Conservation (phyloP, 2,113 vertebrate genomes). For the Heterocephalus glaber region DNA sequence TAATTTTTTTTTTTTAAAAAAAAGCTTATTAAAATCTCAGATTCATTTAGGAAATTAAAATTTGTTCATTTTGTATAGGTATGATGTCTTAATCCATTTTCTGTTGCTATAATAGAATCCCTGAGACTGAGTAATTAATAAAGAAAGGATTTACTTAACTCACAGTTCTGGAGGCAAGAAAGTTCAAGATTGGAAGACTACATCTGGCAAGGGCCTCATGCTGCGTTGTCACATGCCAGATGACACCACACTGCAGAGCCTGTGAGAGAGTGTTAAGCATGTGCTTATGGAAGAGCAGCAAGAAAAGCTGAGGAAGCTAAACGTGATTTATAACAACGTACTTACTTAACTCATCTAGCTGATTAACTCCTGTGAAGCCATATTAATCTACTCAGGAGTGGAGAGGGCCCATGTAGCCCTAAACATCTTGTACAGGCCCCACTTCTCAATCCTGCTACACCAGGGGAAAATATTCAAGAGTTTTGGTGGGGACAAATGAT, state of each 20-base stretch:
- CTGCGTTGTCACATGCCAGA: neutral
- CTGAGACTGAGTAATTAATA: neutral
- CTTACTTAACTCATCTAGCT: neutral
- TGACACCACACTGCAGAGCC: neutral
- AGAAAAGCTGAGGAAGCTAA: neutral
- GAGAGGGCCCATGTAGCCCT: neutral
- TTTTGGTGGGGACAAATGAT: neutral
- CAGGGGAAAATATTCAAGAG: neutral
- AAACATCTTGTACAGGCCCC: neutral
- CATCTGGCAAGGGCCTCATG: neutral
- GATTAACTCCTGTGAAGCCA: neutral
- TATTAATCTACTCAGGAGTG: neutral
- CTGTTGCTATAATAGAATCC: neutral
- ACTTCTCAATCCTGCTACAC: neutral
- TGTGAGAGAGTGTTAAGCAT: neutral
- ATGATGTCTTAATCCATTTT: neutral
- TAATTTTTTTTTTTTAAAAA: neutral
- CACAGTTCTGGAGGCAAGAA: neutral
- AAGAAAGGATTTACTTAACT: neutral
- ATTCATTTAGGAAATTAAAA: neutral
- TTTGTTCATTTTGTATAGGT: neutral
- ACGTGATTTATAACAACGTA: neutral
- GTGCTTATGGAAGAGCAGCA: neutral
- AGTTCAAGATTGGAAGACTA: neutral
- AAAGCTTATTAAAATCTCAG: neutral